Base-by-base conservation (phyloP, 2,888 invertebrate genomes). In the Ophion costatus region DNA sequence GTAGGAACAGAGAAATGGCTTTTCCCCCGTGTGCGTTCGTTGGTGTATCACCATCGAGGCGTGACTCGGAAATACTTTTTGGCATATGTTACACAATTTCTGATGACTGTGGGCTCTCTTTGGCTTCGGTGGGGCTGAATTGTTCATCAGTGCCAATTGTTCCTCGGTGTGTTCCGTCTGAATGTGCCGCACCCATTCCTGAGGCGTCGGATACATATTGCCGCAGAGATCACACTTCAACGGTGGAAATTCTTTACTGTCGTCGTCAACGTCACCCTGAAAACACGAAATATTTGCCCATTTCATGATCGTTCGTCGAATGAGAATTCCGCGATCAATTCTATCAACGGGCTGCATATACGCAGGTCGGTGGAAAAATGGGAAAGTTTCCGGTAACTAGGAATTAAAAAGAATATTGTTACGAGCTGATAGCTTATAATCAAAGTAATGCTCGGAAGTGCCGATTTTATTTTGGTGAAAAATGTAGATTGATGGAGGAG, bases 101-200 rank as follows among this genome's bases (percentile, higher is more conserved):
- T 94, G 92, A 85, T 94, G 93, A 86, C 92, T 94, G 87, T 93
- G 93, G 59, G 93, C 93, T 87, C 93, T 91, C 80, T 93, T 94
- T 42, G 93, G 93, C 94, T 95, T 95, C 92, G 96, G 96, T 92
- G 96, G 95, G 91, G 95, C 95, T 92, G 96, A 96, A 93, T 96
- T 96, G 94, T 96, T 97, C 94, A 96, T 96, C 93, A 97, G 94
- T 92, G 97, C 97, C 94, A 97, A 94, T 94, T 97, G 97, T 85
- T 95, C 96, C 92, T 97, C 97, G 0, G 97, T 97, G 93, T 98
- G 98, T 51, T 97, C 96, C 91, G 96, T 96, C 92, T 97, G 97
- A 91, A 98, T 96, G 91, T 98, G 98, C 5, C 97, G 96, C 67
- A 98, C 98, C 98, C 98, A 98, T 94, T 97, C 97, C 24, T 96